Evolutionary conservation across 2,797 vertebrate genomes (phyloP), one percentile per base, ranked within the genome.

Genomic region (Halcyon badia): DNA sequence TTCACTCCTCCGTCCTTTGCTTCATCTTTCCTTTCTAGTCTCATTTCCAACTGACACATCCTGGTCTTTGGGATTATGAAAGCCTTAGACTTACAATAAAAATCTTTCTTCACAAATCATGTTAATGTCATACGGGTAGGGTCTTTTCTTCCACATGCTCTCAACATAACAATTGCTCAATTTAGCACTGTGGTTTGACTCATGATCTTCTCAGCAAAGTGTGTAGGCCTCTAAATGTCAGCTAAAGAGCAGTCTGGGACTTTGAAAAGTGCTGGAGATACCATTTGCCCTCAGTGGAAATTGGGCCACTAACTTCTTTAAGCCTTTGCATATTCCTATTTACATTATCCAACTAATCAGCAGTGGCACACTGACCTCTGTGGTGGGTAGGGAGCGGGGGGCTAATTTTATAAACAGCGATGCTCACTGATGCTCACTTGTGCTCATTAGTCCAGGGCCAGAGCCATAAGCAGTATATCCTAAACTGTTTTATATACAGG

Each of bases 91-190:
- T 58, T 64, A 30, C 21, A 13, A 76, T 15, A 46, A 65, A 48
- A 84, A 81, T 5, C 3, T 57, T 89, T 61, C 64, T 84, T 14
- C 10, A 61, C 28, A n/a, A 57, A 65, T 70, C 30, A 42, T 22
- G 10, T 44, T n/a, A 10, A n/a, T 11, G 24, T 69, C 28, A 33
- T 31, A 31, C 7, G 78, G 44, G 35, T 26, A 87, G 30, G 5
- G 0, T 35, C 31, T 1, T 10, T 66, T 41, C 19, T 20, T 0
- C 8, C 24, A 18, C 11, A 24, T 31, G 33, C 17, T 77, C 13
- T 52, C 5, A 5, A 20, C 13, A 13, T 25, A 46, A 30, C 1
- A 2, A 52, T 13, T 52, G 25, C 9, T 88, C 14, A 71, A 49
- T 58, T 88, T 35, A 79, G 39, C 22, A 64, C n/a, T 20, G 5